Base-by-base conservation (phyloP, 2,888 invertebrate genomes). In the Cantharis rustica region DNA sequence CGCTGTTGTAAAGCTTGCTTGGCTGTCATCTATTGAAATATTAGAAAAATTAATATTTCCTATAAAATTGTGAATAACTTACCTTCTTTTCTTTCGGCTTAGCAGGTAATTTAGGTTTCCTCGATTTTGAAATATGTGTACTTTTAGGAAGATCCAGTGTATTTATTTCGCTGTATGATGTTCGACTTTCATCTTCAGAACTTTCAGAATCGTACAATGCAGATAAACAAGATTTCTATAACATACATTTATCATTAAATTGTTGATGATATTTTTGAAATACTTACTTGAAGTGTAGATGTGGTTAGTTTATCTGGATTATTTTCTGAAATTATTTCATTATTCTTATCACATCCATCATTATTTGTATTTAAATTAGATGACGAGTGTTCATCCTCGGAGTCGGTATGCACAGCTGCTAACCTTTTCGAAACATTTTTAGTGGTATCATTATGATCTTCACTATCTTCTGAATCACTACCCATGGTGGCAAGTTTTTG, bases 1-100 rank as follows among this genome's bases (percentile, higher is more conserved):
- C 93, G 92, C 76, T 93, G 93, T 82, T 93, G 91, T 83, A 92
- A 90, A 27, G 93, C 93, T 85, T 92, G 90, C 85, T 92, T 93
- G 13, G 92, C 92, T 13, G 93, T 91, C 88, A 92, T 92, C 92
- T 93, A 82, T 83, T 81, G 80, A 27, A 75, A 79, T 71, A 73
- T 63, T 11, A 66, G 4, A n/a, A 66, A 64, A 64, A 11, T 20
- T 1, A 20, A 17, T 20, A 20, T 7, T 20, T 20, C 15, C 11
- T 13, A 64, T 13, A 13, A 13, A n/a, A 47, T n/a, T 47, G 9
- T 7, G 9, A n/a, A 23, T 11, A 10, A 66, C 23, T 66, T 20
- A 66, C 64, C 20, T 66, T 66, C n/a, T 66, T 66, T 20, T 66
- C 64, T 20, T 66, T 66, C 1, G 64, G 64, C 3, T 17, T 11